phyloP scores from a whole-genome alignment of 2,797 vertebrate genomes.

The Yasuhikotakia modesta region DNA sequence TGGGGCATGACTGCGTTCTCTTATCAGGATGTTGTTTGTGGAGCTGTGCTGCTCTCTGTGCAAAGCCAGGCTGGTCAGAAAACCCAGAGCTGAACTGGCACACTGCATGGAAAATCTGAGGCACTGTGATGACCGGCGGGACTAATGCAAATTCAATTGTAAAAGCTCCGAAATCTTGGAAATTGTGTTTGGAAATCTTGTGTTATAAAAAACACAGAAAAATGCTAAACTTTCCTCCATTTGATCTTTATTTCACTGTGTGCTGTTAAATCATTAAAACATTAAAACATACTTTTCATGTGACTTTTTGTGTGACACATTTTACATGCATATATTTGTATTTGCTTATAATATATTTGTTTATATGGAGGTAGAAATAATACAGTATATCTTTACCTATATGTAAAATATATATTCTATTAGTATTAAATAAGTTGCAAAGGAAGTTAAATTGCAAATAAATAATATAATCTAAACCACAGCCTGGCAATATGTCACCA shows the following conservation, averaged over 20 bases:
- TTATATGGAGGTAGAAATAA: no score
- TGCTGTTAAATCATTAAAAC: not conserved
- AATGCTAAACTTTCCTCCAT: not conserved
- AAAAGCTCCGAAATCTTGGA: not conserved
- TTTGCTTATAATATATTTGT: no score
- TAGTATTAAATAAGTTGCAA: not conserved
- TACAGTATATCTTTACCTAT: no score
- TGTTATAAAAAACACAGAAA: no score
- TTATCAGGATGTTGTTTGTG: constrained; percentile 69
- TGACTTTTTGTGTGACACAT: no score
- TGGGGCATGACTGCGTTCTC: constrained; percentile 40
- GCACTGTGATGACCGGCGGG: constrained; percentile 8
- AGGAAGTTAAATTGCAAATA: not conserved
- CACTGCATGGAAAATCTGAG: constrained; percentile 68
- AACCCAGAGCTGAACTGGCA: constrained; percentile 65
- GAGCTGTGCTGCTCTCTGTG: constrained; percentile 43
- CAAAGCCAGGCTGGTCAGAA: constrained; percentile 52
- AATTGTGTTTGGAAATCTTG: not conserved
- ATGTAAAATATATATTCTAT: not conserved
- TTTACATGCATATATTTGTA: not conserved
- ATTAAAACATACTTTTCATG: no score
- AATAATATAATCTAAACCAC: not conserved
- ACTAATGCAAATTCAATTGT: not conserved
- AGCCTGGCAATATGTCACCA: constrained; percentile 5
- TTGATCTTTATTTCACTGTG: constrained; percentile 18